Evolutionary conservation across 2,888 invertebrate species (phyloP).

Genomic region (Stratiomys singularior): DNA sequence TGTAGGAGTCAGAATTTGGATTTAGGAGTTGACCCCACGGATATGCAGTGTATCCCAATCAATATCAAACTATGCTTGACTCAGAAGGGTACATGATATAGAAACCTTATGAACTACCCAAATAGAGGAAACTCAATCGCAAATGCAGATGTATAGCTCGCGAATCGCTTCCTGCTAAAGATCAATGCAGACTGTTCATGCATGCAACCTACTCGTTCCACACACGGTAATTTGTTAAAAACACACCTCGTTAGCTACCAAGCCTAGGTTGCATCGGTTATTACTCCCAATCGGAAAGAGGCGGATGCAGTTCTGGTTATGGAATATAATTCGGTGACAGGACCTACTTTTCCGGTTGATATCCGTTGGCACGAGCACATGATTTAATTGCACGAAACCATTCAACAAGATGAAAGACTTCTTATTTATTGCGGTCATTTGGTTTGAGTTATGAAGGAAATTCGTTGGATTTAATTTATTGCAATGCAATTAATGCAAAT

Average conservation of each 20-base stretch:
- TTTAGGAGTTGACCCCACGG: conserved; percentile 1
- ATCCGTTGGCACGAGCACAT: no score
- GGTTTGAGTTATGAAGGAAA: no score
- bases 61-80: neutral
- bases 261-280: neutral
- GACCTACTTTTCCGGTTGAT: neutral
- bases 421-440: no score
- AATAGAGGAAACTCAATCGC: conserved; percentile 39
- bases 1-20: conserved; percentile 28
- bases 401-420: no score
- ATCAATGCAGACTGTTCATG: conserved; percentile 3
- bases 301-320: neutral
- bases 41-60: neutral
- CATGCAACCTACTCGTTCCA: conserved; percentile 29
- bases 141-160: conserved; percentile 3
- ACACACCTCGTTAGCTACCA: conserved; percentile 1
- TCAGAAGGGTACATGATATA: neutral
- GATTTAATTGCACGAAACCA: no score
- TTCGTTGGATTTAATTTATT: no score
- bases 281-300: conserved; percentile 12
- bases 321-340: neutral
- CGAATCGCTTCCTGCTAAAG: conserved; percentile 23
- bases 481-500: no score
- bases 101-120: neutral
- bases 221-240: conserved; percentile 28